Base-by-base conservation (phyloP, 1,140 invertebrate genomes). In the Arion vulgaris region DNA sequence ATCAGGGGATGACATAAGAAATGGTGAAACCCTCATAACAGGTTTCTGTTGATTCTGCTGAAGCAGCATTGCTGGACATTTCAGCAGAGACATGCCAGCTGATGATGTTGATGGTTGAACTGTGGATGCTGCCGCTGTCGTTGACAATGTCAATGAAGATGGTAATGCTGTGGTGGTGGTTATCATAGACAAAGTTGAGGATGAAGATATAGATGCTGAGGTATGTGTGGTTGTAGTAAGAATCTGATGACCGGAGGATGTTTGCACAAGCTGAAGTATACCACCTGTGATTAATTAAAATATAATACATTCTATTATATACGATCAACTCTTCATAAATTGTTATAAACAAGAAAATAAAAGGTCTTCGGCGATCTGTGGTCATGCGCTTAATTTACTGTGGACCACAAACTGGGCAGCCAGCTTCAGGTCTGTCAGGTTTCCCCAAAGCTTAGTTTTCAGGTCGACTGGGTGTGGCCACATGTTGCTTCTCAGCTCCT, bases 221-320 rank as follows among this genome's bases (percentile, higher is more conserved):
- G 84, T 80, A 49, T 72, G 79, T 51, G 34, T 57, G 28, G 62
- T 36, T 39, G 78, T 68, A 39, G 72, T 81, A 45, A 95, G 93
- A 71, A 95, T 93, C 79, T 93, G 92, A 90, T 95, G 94, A 45
- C 95, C 95, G 32, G 94, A 94, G 49, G 95, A 93, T 15, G 95
- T 95, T 89, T 95, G 95, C 28, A 96, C 94, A 49, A 96, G 91
- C 85, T 95, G 95, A 28, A 91, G 87, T 62, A 91, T 88, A 38
- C 91, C 90, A 85, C 89, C 91, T 91, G 84, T 57, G 88, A 86
- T 76, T 45, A 75, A 76, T 84, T 17, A 83, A 80, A 80, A 51
- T 32, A 83, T 66, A 68, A 9, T 53, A 53, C 45, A 75, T 41
- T 73, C 45, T 71, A 41, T 80, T 77, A 68, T 34, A 75, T 26